These are phyloP conservation scores for Euphonia xanthogaster DNA, from an alignment of 2,797 vertebrate genomes.

Conservation along the genomic window DNA sequence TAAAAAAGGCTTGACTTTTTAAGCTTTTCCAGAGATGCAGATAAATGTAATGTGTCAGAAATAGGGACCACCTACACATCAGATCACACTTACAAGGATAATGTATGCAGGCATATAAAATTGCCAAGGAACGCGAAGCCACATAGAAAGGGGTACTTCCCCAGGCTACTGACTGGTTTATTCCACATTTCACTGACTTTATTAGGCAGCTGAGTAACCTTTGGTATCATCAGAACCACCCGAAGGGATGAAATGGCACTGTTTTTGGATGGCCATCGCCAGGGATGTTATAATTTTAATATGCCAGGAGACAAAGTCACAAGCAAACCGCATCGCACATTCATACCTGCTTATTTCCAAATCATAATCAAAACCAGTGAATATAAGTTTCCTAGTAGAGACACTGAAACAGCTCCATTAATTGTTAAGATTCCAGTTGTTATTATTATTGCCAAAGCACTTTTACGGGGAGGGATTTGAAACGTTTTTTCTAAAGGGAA, in stretches of 20 bases:
- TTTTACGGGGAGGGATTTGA: neutral
- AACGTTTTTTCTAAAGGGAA: neutral
- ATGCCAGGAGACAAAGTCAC: neutral
- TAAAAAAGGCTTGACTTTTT: constrained; percentile 39
- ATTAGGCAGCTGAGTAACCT: constrained; percentile 16
- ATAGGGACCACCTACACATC: constrained; percentile 61
- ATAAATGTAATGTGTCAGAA: constrained; percentile 61
- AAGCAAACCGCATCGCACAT: neutral
- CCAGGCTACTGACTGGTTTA: constrained; percentile 22
- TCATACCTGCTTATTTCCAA: neutral
- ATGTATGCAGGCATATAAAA: constrained; percentile 25
- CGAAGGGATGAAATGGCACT: constrained; percentile 29
- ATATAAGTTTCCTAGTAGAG: neutral
- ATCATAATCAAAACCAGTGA: neutral
- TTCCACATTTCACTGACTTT: constrained; percentile 35
- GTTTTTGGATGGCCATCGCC: neutral
- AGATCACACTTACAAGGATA: constrained; percentile 58
- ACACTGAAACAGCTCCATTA: neutral
- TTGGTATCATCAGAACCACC: constrained; percentile 35
- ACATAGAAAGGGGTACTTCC: constrained; percentile 56
- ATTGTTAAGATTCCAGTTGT: neutral
- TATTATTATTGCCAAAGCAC: neutral
- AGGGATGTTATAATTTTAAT: neutral
- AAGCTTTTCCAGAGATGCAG: constrained; percentile 52
- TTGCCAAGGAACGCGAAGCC: constrained; percentile 40